Percentiles rank a stretch among this genome's conserved stretches.
phyloP scores from a whole-genome alignment of 2,797 vertebrate species.

The Glossophaga mutica region DNA sequence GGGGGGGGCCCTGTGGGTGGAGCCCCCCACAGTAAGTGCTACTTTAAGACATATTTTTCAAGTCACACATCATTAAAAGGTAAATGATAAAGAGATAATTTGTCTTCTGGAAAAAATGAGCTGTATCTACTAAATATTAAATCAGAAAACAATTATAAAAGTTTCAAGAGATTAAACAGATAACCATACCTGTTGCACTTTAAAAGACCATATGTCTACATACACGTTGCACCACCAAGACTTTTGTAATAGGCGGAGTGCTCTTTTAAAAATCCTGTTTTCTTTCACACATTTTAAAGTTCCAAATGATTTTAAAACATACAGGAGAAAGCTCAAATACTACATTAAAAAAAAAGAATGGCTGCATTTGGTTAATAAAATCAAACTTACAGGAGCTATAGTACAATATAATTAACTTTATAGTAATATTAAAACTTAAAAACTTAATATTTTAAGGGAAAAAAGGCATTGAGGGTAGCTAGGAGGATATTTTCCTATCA shows the following conservation, averaged over 20 bases:
- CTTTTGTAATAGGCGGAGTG: slow-evolving; percentile 41
- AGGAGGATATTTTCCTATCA: not conserved
- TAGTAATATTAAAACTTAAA: slow-evolving; percentile 18
- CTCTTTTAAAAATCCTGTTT: slow-evolving; percentile 18
- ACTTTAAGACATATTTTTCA: slow-evolving; percentile 47
- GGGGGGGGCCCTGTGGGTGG: too few relatives aligned
- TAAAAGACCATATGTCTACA: slow-evolving; percentile 58
- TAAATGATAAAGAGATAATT: not conserved
- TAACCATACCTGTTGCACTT: slow-evolving; percentile 33
- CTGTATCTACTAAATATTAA: not conserved
- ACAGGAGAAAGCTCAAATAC: slow-evolving; percentile 24
- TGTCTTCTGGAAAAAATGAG: not conserved
- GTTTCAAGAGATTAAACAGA: slow-evolving; percentile 47
- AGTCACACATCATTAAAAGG: not conserved
- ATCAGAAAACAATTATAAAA: slow-evolving; percentile 28
- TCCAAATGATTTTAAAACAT: slow-evolving; percentile 27
- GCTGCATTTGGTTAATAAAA: slow-evolving; percentile 25
- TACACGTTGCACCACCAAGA: slow-evolving; percentile 40
- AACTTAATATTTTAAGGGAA: slow-evolving; percentile 48
- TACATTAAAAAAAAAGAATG: not conserved
- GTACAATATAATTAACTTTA: slow-evolving; percentile 16
- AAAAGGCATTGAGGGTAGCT: slow-evolving; percentile 16
- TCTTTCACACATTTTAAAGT: slow-evolving; percentile 48
- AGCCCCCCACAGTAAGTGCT: not conserved
- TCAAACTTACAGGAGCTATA: not conserved